Evolutionary conservation across 2,797 vertebrate genomes (phyloP).

Genomic region (Euthynnus affinis): DNA sequence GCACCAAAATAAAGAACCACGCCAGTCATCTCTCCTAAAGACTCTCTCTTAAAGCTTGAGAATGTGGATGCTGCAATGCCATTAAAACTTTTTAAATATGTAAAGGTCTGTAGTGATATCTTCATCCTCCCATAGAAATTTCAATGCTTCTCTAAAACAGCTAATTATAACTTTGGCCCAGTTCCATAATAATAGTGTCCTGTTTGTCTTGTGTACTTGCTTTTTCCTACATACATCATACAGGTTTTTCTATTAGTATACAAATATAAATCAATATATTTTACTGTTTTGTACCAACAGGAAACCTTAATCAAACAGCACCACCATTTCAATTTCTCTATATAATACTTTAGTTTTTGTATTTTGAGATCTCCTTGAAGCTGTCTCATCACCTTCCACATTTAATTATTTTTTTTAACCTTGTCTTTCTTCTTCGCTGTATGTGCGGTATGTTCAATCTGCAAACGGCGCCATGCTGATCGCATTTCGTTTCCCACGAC

Average conservation of each 20-base stretch:
- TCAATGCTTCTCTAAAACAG: conserved; percentile 8
- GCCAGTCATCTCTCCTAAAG: conserved; percentile 18
- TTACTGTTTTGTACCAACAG: background rate
- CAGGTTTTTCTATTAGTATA: background rate
- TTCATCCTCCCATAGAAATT: background rate
- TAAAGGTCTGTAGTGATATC: conserved; percentile 10
- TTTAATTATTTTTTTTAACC: background rate
- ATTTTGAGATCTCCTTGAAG: background rate
- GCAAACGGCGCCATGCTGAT: background rate
- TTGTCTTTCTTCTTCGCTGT: background rate
- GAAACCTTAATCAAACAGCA: background rate
- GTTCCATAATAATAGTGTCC: conserved; percentile 25
- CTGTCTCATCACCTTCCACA: background rate
- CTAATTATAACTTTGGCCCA: conserved; percentile 27
- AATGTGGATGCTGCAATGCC: background rate
- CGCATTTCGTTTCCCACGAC: conserved; percentile 9
- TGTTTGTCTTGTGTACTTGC: conserved; percentile 11
- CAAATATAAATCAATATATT: background rate
- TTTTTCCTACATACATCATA: background rate
- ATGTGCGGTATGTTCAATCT: background rate
- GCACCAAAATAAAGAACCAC: background rate
- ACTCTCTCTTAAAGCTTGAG: too few relatives aligned
- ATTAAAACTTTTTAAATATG: background rate
- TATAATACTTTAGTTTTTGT: background rate
- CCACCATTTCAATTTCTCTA: background rate